Conservation (phyloP, 2,888 invertebrate species). For the Poecilus cupreus region DNA sequence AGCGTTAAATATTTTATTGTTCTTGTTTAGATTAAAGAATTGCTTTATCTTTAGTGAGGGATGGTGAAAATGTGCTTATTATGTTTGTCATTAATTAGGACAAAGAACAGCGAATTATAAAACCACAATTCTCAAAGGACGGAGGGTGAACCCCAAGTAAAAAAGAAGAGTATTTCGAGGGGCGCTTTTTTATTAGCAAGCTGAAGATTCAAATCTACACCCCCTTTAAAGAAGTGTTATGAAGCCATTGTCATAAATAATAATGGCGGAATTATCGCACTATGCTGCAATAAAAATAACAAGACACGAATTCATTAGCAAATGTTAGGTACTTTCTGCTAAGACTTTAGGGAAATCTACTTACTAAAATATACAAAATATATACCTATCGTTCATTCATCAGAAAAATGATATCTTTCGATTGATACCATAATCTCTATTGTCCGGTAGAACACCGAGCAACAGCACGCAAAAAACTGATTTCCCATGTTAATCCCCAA, state of each 20-base stretch:
- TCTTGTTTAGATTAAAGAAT: constrained; percentile 4
- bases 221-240: constrained; percentile 21
- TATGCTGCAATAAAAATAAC: neutral
- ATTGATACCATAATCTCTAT: too few relatives aligned
- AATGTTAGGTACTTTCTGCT: too few relatives aligned
- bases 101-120: constrained; percentile 37
- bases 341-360: too few relatives aligned
- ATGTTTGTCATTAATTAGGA: constrained; percentile 31
- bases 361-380: too few relatives aligned
- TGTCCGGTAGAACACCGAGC: too few relatives aligned
- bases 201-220: constrained; percentile 39
- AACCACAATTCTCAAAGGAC: constrained; percentile 23
- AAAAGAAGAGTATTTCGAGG: constrained; percentile 34
- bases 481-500: too few relatives aligned
- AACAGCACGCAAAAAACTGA: too few relatives aligned
- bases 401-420: neutral
- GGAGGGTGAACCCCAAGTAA: constrained; percentile 19
- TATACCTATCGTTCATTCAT: too few relatives aligned
- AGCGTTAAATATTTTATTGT: neutral
- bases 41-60: neutral
- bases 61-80: constrained; percentile 28
- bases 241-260: constrained; percentile 33
- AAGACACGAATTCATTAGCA: constrained; percentile 4
- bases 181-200: constrained; percentile 34
- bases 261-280: neutral